Evolutionary conservation across 1,140 invertebrate genomes (phyloP), one percentile per base, ranked within the genome.

Genomic region (Lasioglossum baleicum): DNA sequence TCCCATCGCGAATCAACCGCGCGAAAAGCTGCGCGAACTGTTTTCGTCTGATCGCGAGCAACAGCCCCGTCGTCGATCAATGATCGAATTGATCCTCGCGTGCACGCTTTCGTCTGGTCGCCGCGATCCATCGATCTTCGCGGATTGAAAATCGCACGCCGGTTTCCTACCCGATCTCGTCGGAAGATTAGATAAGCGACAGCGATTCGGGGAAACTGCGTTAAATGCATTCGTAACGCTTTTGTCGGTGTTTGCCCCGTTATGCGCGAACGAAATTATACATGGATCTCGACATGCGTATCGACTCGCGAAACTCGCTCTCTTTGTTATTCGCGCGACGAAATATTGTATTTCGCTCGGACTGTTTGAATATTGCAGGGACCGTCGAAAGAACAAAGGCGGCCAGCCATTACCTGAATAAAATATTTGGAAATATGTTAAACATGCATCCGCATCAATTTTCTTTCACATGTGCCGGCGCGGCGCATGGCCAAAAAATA

Each of bases 91-190:
- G 80, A 79, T 82, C 40, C 17, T 31, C 58, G 35, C 53, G 35
- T 5, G 35, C 35, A 35, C 35, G 35, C 35, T 35, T 35, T 35
- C 35, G 35, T 35, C 35, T 35, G 35, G 0, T 3, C 35, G 35
- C 3, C 35, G 35, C 31, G 42, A 85, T 80, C 80, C 61, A 86
- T 86, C 83, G 84, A 86, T 86, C 84, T 86, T 83, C 44, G 53
- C 81, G 84, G 83, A 85, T 86, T 86, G 83, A 5, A 83, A 86
- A 86, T 86, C 83, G 79, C 63, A 60, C 58, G 58, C 58, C 40
- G 15, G 20, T 22, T 20, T 44, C 44, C 48, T 42, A 58, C 48
- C 26, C 67, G 20, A 64, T 48, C 72, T 20, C 15, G 42, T 48
- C 17, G 22, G 11, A 17, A 53, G 83, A 86, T 86, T 86, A 86